Evolutionary conservation across 2,888 invertebrate genomes (phyloP).

Genomic region (Apoderus coryli): DNA sequence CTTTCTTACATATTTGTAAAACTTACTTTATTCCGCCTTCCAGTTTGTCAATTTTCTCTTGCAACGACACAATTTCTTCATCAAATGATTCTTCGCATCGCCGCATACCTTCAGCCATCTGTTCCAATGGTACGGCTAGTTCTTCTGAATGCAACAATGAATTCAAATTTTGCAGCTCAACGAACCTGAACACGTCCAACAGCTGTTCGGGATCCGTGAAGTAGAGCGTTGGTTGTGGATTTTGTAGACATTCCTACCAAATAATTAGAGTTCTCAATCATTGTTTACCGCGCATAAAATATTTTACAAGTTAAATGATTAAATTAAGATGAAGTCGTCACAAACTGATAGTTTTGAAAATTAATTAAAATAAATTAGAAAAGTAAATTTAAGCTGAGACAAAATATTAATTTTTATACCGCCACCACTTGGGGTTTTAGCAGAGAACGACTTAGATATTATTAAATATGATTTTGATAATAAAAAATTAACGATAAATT

Average conservation of each 20-base stretch:
- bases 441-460: too few relatives aligned
- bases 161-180: constrained; percentile 48
- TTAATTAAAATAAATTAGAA: too few relatives aligned
- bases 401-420: too few relatives aligned
- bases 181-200: constrained; percentile 40
- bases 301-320: too few relatives aligned
- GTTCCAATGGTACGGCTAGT: constrained; percentile 37
- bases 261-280: too few relatives aligned
- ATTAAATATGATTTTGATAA: too few relatives aligned
- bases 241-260: constrained; percentile 32
- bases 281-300: too few relatives aligned
- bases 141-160: constrained; percentile 45
- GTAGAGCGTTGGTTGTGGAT: constrained; percentile 38
- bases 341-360: too few relatives aligned
- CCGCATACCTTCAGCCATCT: constrained; percentile 34
- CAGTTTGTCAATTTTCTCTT: constrained; percentile 31
- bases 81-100: constrained; percentile 31
- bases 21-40: constrained; percentile 31
- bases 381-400: too few relatives aligned
- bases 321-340: too few relatives aligned
- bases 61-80: constrained; percentile 30
- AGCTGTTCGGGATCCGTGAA: constrained; percentile 42
- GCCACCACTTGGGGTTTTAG: too few relatives aligned
- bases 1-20: constrained; percentile 3
- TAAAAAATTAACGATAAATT: too few relatives aligned